Percentiles rank a stretch among this genome's conserved stretches.
Conservation (phyloP, 2,113 vertebrate species). For the Oncorhynchus clarkii region DNA sequence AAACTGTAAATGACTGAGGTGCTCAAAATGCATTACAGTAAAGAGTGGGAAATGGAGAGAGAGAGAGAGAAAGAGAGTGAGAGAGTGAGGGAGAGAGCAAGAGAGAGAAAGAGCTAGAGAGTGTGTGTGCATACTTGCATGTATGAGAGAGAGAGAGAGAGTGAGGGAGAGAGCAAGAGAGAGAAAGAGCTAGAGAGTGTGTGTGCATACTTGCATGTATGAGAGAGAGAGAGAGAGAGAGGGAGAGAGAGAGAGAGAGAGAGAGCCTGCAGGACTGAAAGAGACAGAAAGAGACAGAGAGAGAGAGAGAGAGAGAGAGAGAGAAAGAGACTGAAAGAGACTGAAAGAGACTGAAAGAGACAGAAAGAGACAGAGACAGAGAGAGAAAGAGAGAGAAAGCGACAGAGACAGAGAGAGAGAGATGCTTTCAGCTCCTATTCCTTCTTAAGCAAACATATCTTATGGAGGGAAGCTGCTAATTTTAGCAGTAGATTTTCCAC, state of each 20-base stretch:
- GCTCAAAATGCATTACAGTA: neutral
- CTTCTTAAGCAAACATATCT: constrained; percentile 56
- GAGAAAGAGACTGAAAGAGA: neutral
- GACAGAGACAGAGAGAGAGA: neutral
- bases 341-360: neutral
- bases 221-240: neutral
- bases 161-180: neutral
- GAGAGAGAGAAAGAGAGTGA: neutral
- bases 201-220: too few relatives aligned
- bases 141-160: too few relatives aligned
- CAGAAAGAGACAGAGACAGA: neutral
- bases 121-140: too few relatives aligned
- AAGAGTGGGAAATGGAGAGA: neutral
- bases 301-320: neutral
- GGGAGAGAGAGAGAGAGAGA: neutral
- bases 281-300: neutral
- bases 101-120: too few relatives aligned
- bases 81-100: neutral
- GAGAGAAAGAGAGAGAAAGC: neutral
- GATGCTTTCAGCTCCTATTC: neutral
- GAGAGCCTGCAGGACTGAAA: too few relatives aligned
- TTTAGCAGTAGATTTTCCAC: constrained; percentile 63
- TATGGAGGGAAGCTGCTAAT: constrained; percentile 53
- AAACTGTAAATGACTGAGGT: neutral
- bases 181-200: neutral